Evolutionary conservation across 2,113 vertebrate species (phyloP), one percentile per base, ranked within the genome.

Genomic region (Centropus bengalensis): DNA sequence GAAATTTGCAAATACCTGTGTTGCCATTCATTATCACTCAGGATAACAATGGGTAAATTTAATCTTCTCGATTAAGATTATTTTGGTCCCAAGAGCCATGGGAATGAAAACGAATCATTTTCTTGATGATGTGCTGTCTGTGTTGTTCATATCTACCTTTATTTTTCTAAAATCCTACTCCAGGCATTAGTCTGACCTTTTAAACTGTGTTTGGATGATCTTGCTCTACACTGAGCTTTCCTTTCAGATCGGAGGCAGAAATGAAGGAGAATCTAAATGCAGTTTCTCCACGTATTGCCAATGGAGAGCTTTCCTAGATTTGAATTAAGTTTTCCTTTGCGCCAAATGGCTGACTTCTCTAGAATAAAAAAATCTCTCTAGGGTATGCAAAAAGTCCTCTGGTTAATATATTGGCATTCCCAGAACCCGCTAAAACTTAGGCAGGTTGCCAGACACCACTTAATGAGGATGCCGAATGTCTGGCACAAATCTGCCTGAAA

Each of bases 321-420:
- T 96, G 96, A 97, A 97, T 94, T 92, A 96, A 96, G 86, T 91
- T 88, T 22, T 93, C 63, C 36, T 70, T 85, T 79, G 75, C 97
- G 97, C 97, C 97, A 97, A 98, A 97, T 96, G 93, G 92, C 97
- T 98, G 97, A 98, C 97, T 98, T 97, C 97, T 97, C 97, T 96
- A 96, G 97, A 98, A 97, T 89, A 97, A 97, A 49, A 97, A 49
- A 98, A 98, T 88, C 95, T 97, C 94, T 92, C 96, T 79, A 95
- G 97, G 89, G 91, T 95, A 94, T 97, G 96, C 94, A 94, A 3
- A 96, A 97, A 97, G 97, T 97, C 96, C 95, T 97, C 96, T 97
- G 97, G 97, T 98, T 98, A 98, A 98, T 97, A 98, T 97, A 98
- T 96, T 98, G 97, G 97, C 97, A 98, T 98, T 98, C 96, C 97